These are phyloP conservation scores for Periophthalmodon schlosseri DNA, from an alignment of 2,113 vertebrate species.

Conservation along the genomic window DNA sequence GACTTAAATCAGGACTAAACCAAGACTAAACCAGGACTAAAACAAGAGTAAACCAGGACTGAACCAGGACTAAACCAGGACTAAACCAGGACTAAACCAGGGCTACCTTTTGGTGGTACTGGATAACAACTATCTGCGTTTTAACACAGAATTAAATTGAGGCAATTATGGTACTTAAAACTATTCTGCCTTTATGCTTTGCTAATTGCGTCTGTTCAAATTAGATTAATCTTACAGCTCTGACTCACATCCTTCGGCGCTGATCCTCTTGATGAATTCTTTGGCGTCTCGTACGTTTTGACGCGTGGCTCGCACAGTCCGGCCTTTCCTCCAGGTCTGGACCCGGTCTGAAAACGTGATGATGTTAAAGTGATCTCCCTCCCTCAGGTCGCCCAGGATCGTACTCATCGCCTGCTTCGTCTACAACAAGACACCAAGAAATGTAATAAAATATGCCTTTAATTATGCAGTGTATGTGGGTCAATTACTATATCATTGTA, in stretches of 20 bases:
- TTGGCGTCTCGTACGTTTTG: constrained; percentile 80
- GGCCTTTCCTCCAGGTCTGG: constrained; percentile 78
- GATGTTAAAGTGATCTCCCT: constrained; percentile 85
- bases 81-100: too few relatives aligned
- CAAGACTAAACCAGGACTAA: too few relatives aligned
- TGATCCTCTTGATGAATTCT: constrained; percentile 78
- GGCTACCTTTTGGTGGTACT: too few relatives aligned
- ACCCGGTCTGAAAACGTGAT: constrained; percentile 85
- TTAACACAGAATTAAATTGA: too few relatives aligned
- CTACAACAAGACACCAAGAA: constrained; percentile 61
- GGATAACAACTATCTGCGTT: too few relatives aligned
- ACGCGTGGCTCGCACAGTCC: constrained; percentile 75
- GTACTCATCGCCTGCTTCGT: constrained; percentile 84
- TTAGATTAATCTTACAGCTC: not conserved
- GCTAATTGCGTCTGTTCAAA: too few relatives aligned
- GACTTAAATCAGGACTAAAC: too few relatives aligned
- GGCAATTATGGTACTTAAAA: too few relatives aligned
- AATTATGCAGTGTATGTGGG: too few relatives aligned
- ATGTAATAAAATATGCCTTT: not conserved
- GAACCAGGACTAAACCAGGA: too few relatives aligned
- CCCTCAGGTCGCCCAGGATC: constrained; percentile 80
- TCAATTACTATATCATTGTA: not conserved
- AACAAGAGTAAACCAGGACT: too few relatives aligned
- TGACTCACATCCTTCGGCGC: constrained; percentile 82
- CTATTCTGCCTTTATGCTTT: too few relatives aligned